Evolutionary conservation across 2,113 vertebrate genomes (phyloP), one percentile per base, ranked within the genome.

Genomic region (Paradoxurus hermaphroditus): DNA sequence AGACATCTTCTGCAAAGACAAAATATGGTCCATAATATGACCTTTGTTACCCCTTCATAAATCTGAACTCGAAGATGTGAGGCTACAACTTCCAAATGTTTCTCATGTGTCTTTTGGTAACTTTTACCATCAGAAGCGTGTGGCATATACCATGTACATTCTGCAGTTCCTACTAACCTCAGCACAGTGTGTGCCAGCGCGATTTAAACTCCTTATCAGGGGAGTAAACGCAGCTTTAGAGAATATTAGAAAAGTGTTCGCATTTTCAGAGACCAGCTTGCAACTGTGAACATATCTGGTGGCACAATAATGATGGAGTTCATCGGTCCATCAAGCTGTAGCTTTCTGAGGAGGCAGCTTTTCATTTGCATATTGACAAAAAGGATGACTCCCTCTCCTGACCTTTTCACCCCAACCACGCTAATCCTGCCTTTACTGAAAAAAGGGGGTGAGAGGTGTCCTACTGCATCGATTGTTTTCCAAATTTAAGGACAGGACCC

Each of bases 301-400:
- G 73, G 31, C 46, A 41, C 31, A 92, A 88, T 39, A 19, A 19
- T 79, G 70, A 44, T 65, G 21, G 72, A 72, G 51, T 89, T 88
- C 78, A 86, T 72, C n/a, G n/a, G 41, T 46, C 34, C 49, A 31
- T 95, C 70, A 88, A 78, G 70, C 36, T 3, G 13, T 86, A 41
- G 21, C 77, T 13, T 92, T 97, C 84, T 75, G 29, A 41, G 1
- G 15, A 90, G 90, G 46, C 79, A 89, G 51, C n/a, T 94, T 93
- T 89, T 31, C 46, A 95, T 97, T 82, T 97, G 93, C 93, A 97
- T 93, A 96, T 87, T 95, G 89, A 92, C 91, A 91, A 96, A 97
- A 92, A 6, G 0, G 31, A 39, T 70, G n/a, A 62, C 73, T 87
- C 53, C 19, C 53, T 98, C 75, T 94, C 79, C 41, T 93, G 81